phyloP scores from a whole-genome alignment of 2,888 invertebrate species.

The Aethes cnicana region DNA sequence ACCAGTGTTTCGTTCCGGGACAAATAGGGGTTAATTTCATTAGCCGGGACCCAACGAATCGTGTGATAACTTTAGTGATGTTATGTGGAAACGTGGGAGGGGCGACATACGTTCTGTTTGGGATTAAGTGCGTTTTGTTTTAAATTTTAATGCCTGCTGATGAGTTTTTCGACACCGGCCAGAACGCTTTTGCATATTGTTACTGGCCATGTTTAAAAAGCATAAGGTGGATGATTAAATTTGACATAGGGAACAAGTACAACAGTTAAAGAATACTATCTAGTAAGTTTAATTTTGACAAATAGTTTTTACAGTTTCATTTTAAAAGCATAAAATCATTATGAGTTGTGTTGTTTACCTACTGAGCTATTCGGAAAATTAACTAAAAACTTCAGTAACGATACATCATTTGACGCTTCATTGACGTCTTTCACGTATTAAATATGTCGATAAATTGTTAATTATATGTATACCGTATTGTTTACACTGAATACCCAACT shows the following conservation, averaged over 20 bases:
- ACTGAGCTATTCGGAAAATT: neutral
- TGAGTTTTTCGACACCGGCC: neutral
- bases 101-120: conserved; percentile 39
- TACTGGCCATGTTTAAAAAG: too few species aligned
- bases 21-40: conserved; percentile 79
- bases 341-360: neutral
- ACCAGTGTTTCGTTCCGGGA: conserved; percentile 64
- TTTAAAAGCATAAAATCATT: too few species aligned
- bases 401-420: too few species aligned
- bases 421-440: too few species aligned
- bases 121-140: conserved; percentile 17
- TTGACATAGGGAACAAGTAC: too few species aligned
- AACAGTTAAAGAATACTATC: too few species aligned
- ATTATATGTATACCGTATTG: conserved; percentile 22
- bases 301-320: too few species aligned
- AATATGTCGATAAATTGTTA: conserved; percentile 4
- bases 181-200: too few species aligned
- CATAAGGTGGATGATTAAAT: too few species aligned
- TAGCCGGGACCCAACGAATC: conserved; percentile 78
- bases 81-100: conserved; percentile 67
- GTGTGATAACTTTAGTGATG: conserved; percentile 80
- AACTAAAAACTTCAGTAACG: conserved; percentile 1
- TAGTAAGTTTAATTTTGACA: too few species aligned
- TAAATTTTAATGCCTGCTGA: conserved; percentile 4
- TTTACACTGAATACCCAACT: conserved; percentile 42